These are phyloP conservation scores for Amazona vittata DNA, from an alignment of 2,113 vertebrate genomes.

Conservation along the genomic window DNA sequence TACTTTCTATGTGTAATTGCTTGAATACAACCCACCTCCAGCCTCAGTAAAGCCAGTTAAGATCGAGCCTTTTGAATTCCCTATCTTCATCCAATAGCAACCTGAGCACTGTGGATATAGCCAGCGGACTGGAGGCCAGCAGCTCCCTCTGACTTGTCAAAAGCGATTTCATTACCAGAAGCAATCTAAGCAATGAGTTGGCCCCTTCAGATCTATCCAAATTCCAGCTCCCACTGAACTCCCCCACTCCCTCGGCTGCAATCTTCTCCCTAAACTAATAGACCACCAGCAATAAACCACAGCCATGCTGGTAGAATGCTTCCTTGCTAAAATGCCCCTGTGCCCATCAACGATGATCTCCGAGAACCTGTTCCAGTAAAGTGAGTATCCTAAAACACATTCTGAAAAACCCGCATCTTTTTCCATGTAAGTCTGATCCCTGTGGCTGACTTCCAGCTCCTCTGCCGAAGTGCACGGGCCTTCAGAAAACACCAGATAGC, in stretches of 20 bases:
- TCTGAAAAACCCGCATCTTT: neutral
- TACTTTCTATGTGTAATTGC: neutral
- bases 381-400: neutral
- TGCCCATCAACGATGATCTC: neutral
- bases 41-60: neutral
- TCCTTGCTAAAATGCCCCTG: neutral
- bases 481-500: constrained; percentile 32
- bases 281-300: constrained; percentile 2
- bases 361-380: neutral
- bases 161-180: constrained; percentile 18
- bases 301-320: neutral
- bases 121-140: neutral
- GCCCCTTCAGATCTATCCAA: constrained; percentile 8
- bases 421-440: constrained; percentile 2
- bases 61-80: neutral
- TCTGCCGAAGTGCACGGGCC: neutral
- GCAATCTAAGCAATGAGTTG: neutral
- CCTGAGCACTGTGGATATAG: neutral
- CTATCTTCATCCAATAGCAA: neutral
- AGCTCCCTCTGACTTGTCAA: neutral
- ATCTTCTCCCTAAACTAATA: neutral
- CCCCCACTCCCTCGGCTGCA: neutral
- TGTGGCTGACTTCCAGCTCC: constrained; percentile 1
- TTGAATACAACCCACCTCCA: neutral
- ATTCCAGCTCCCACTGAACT: neutral